Conservation (phyloP, 2,113 vertebrate genomes). For the Typhlomys cinereus region DNA sequence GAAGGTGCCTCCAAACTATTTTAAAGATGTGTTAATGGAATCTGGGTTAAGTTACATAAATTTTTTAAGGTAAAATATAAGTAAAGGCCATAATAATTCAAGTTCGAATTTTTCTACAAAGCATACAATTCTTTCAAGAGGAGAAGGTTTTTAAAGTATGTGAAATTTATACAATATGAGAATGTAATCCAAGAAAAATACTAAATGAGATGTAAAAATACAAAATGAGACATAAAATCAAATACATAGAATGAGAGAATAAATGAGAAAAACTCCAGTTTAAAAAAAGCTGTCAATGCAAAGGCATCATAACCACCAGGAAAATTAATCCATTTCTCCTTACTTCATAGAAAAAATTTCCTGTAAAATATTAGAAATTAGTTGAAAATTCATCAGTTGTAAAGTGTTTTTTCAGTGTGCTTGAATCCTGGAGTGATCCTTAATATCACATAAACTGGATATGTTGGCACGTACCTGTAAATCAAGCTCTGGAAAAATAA, state of each 20-base stretch:
- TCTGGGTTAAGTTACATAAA: not conserved
- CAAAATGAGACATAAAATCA: no score
- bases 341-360: no score
- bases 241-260: no score
- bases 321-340: not conserved
- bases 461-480: no score
- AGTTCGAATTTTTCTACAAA: not conserved
- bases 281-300: not conserved
- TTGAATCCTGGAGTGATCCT: no score
- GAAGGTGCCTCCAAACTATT: not conserved
- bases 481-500: no score
- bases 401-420: no score
- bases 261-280: no score
- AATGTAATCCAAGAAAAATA: not conserved
- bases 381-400: no score
- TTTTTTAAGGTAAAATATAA: not conserved
- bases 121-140: not conserved
- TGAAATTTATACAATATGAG: not conserved
- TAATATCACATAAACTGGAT: no score
- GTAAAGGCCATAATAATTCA: not conserved
- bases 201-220: no score
- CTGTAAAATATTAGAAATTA: no score
- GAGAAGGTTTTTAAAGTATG: not conserved
- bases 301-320: not conserved
- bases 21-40: not conserved